Conservation (phyloP, 2,113 vertebrate species). For the Alectura lathami region DNA sequence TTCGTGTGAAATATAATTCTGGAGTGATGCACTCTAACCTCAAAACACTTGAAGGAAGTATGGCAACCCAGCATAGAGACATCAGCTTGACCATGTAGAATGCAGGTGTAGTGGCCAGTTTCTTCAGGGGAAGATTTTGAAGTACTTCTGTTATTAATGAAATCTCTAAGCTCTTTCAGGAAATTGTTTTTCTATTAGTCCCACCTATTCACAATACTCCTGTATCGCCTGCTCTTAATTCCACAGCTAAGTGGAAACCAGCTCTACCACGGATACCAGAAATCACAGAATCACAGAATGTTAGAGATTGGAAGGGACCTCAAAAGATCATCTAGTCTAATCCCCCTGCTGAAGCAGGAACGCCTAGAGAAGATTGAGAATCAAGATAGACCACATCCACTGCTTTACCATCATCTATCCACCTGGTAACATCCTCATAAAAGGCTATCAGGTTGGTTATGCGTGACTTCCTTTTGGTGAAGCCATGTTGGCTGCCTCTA, state of each 20-base stretch:
- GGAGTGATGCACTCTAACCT: neutral
- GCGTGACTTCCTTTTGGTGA: too few species aligned
- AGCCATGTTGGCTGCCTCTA: too few species aligned
- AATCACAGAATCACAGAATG: too few species aligned
- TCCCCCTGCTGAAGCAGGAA: too few species aligned
- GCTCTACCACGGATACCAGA: neutral
- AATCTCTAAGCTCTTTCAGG: neutral
- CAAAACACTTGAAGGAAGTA: slow-evolving; percentile 32
- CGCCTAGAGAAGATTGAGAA: too few species aligned
- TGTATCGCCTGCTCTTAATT: slow-evolving; percentile 3
- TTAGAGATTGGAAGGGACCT: too few species aligned
- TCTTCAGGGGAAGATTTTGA: slow-evolving; percentile 22
- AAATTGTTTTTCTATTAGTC: slow-evolving; percentile 10
- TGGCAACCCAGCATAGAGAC: neutral
- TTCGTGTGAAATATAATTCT: slow-evolving; percentile 25
- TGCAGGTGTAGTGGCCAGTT: neutral
- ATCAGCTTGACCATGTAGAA: neutral
- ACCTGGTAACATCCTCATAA: too few species aligned
- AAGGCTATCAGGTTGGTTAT: too few species aligned
- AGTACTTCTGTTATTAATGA: neutral
- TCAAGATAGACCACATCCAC: too few species aligned
- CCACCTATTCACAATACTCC: neutral
- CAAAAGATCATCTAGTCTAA: too few species aligned
- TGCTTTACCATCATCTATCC: too few species aligned
- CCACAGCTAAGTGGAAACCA: neutral